Evolutionary conservation across 2,888 invertebrate genomes (phyloP).

Genomic region (Capitulum mitella): DNA sequence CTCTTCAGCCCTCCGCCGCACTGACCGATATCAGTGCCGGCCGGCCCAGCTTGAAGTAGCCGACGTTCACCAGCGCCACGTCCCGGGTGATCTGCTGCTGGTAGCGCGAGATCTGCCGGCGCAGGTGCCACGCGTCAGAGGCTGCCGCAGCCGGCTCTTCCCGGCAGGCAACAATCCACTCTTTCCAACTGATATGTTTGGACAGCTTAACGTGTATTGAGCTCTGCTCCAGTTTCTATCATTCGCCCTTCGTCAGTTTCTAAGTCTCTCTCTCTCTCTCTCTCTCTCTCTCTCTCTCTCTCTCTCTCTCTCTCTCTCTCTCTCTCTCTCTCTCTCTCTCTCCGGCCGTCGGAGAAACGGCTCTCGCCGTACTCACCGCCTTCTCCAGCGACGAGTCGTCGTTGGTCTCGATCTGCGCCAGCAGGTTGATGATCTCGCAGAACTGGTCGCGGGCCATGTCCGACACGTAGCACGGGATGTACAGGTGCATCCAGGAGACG

Average conservation of each 20-base stretch:
- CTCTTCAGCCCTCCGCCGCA: no score
- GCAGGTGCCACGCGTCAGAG: neutral
- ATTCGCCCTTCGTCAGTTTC: no score
- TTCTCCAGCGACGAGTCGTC: conserved; percentile 2
- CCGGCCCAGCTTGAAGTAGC: conserved; percentile 13
- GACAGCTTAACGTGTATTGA: no score
- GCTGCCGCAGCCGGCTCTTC: no score
- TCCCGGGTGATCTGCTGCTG: conserved; percentile 13
- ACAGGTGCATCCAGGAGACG: conserved; percentile 17
- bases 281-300: no score
- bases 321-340: no score
- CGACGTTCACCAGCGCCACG: conserved; percentile 3
- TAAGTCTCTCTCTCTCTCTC: no score
- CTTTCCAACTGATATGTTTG: no score
- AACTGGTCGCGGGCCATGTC: neutral
- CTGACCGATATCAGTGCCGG: neutral
- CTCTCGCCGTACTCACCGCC: neutral
- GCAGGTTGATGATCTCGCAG: conserved; percentile 4
- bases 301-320: no score
- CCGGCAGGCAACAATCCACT: no score
- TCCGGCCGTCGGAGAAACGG: no score
- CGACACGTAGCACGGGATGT: conserved; percentile 5
- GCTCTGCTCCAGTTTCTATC: no score
- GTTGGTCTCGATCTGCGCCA: conserved; percentile 21
- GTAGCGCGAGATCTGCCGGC: conserved; percentile 1